Base-by-base conservation (phyloP, 1,140 invertebrate species). In the Piezodorus guildinii region DNA sequence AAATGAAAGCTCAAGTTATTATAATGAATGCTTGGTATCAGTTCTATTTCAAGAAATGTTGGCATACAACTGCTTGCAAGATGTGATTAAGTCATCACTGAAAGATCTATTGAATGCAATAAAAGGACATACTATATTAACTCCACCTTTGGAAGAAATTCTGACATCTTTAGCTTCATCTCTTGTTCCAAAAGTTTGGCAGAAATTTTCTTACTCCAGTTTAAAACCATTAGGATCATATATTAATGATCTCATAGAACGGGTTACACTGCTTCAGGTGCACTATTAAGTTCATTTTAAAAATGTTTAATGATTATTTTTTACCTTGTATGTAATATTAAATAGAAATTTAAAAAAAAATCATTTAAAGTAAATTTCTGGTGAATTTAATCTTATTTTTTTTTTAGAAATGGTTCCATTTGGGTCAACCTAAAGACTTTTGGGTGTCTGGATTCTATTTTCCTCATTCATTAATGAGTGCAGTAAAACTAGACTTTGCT, bases 391-490 rank as follows among this genome's bases (percentile, higher is more conserved):
- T 19, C 1, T 75, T 94, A 58, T 94, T 82, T 73, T 79, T 91
- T 66, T 65, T 69, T 39, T 74, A 87, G 71, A 76, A 81, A 30
- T 96, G 94, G 94, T 82, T 83, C 68, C 74, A 82, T 21, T 69
- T 85, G 45, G 88, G 88, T 3, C 90, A 90, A 73, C 91, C 92
- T 3, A 64, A 78, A 0, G 84, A 83, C 0, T 95, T 92, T 76
- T 97, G 94, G 94, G 78, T 97, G 5, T 92, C 92, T 0, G 94
- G 92, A 10, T 94, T 97, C 73, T 96, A 89, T 71, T 96, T 95
- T 72, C 91, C 91, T 0, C 92, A 96, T 62, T 91, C 90, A 0
- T 96, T 97, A 74, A 77, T 97, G 15, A 96, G 94, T 14, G 93
- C 88, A 3, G 88, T 88, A 1, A 83, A 91, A 68, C 94, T 96